Conservation (phyloP, 92 coral and sea anemone species). For the Actinostola sp. region DNA sequence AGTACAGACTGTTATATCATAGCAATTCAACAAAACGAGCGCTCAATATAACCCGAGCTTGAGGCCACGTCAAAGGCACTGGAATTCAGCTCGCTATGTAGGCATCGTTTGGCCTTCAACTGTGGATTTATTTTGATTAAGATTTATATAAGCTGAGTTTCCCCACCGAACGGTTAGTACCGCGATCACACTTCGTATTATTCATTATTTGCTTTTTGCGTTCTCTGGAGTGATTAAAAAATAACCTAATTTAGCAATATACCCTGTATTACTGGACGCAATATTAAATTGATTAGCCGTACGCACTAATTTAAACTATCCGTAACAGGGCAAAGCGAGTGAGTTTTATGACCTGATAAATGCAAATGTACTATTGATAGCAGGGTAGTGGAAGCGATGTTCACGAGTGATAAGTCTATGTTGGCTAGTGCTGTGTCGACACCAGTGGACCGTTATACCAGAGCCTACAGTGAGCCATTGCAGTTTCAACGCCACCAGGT, state of each 20-base stretch:
- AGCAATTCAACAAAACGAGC: conserved; percentile 7
- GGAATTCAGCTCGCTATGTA: conserved; percentile 3
- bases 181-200: no score
- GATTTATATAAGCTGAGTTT: no score
- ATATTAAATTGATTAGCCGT: conserved; percentile 26
- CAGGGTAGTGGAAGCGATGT: conserved; percentile 41
- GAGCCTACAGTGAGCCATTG: conserved; percentile 12
- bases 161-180: no score
- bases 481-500: conserved; percentile 26
- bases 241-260: conserved; percentile 35
- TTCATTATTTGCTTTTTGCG: conserved; percentile 26
- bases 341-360: conserved; percentile 9
- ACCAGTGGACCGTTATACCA: conserved; percentile 16
- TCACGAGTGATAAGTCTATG: conserved; percentile 17
- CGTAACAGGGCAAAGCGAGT: conserved; percentile 9
- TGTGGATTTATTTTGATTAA: no score
- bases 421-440: conserved; percentile 1
- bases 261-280: conserved; percentile 14
- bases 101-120: no score
- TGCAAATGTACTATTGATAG: conserved; percentile 39
- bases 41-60: conserved; percentile 14
- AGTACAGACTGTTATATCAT: conserved; percentile 11
- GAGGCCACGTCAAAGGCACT: no score
- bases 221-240: conserved; percentile 31
- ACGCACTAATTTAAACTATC: conserved; percentile 16